phyloP scores from a whole-genome alignment of 2,113 vertebrate genomes.

The Petrocephalus microphthalmus region DNA sequence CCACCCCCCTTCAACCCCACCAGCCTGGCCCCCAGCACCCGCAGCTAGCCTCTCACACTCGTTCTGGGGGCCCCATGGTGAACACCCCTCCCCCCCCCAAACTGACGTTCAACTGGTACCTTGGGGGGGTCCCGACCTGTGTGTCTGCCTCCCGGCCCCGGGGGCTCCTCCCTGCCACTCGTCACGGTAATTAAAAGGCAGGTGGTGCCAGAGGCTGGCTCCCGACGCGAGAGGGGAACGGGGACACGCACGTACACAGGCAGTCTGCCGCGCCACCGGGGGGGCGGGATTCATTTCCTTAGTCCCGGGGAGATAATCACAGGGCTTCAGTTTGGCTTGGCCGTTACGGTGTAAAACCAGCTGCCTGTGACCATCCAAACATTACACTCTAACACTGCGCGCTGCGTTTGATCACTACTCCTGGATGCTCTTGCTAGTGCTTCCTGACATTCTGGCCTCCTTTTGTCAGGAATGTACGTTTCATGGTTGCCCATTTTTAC shows the following conservation, averaged over 20 bases:
- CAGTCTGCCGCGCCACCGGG: neutral
- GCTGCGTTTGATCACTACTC: neutral
- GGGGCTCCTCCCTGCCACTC: neutral
- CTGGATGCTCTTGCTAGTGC: conserved; percentile 15
- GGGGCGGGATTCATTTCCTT: conserved; percentile 15
- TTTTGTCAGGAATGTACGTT: neutral
- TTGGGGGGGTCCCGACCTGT: neutral
- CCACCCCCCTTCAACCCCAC: neutral
- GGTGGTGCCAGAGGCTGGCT: neutral
- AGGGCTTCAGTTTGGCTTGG: neutral
- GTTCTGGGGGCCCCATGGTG: neutral
- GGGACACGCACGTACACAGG: neutral
- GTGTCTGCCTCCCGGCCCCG: neutral
- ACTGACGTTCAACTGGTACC: neutral
- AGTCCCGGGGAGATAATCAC: conserved; percentile 15
- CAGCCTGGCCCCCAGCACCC: neutral
- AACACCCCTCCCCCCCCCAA: neutral
- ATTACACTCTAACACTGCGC: neutral
- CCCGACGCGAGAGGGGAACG: neutral
- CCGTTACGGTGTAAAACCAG: conserved; percentile 17
- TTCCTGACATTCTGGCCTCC: neutral
- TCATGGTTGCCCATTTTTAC: neutral
- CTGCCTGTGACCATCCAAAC: conserved; percentile 8
- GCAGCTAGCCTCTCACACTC: neutral
- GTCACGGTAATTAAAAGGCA: neutral